phyloP scores from a whole-genome alignment of 2,888 invertebrate genomes.

The Cephalotes varians region DNA sequence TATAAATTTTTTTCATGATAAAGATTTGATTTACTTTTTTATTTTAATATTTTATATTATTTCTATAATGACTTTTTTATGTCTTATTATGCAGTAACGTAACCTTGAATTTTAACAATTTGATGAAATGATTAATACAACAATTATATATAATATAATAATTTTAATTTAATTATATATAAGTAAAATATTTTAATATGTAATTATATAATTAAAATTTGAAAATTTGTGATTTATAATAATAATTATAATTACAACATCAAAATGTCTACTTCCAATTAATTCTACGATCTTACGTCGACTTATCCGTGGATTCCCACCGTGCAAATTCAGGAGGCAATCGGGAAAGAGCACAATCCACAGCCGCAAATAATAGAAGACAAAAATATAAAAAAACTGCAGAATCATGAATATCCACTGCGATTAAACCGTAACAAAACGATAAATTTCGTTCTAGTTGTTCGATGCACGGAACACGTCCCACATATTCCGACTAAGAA shows the following conservation, averaged over 20 bases:
- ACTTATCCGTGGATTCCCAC: neutral
- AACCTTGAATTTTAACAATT: neutral
- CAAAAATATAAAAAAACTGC: neutral
- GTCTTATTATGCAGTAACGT: neutral
- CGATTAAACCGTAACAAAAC: slow-evolving; percentile 58
- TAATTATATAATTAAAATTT: neutral
- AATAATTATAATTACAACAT: neutral
- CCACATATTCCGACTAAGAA: slow-evolving; percentile 49
- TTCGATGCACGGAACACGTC: neutral
- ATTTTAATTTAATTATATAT: neutral
- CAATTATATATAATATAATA: neutral
- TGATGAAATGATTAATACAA: neutral
- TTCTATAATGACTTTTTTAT: neutral
- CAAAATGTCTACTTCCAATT: neutral
- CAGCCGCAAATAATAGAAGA: slow-evolving; percentile 13
- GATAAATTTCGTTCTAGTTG: slow-evolving; percentile 44
- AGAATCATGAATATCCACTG: slow-evolving; percentile 45
- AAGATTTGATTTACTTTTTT: neutral
- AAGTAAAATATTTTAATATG: neutral
- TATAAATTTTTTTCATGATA: neutral
- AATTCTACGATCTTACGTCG: neutral
- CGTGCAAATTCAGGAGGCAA: slow-evolving; percentile 2
- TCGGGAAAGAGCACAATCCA: slow-evolving; percentile 16
- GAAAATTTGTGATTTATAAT: neutral
- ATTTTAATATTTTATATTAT: neutral